phyloP scores from a whole-genome alignment of 1,140 invertebrate genomes.

The Pseudomyrmex flavicornis region DNA sequence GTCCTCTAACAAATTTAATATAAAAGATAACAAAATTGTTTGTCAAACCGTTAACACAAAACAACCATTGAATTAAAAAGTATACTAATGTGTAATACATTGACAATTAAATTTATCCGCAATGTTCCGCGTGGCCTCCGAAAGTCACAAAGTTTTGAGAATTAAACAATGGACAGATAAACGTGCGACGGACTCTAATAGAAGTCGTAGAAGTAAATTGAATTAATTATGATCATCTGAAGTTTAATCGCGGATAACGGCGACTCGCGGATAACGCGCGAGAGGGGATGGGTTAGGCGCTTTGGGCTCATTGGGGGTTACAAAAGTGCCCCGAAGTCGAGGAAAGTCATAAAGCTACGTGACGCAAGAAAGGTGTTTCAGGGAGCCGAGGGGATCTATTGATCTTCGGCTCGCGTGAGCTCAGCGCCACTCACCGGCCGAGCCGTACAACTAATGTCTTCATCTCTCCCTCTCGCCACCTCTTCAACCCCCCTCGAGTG shows the following conservation, averaged over 20 bases:
- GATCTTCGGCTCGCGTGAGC: constrained; percentile 81
- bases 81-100: neutral
- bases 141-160: constrained; percentile 15
- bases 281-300: neutral
- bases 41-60: neutral
- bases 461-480: constrained; percentile 76
- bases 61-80: neutral
- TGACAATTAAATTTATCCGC: neutral
- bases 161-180: constrained; percentile 25
- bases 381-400: constrained; percentile 79
- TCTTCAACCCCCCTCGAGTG: constrained; percentile 62
- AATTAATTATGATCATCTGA: constrained; percentile 52
- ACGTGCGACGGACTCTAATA: constrained; percentile 44
- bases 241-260: constrained; percentile 51
- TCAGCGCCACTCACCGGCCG: constrained; percentile 79
- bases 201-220: constrained; percentile 43
- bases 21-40: neutral
- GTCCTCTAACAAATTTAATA: too few relatives aligned
- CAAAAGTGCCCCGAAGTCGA: constrained; percentile 35
- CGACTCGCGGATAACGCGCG: neutral
- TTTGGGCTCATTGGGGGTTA: constrained; percentile 8
- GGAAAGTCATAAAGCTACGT: constrained; percentile 70
- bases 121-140: too few relatives aligned
- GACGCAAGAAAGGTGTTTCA: constrained; percentile 66
- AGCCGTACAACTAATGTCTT: constrained; percentile 81